A percentile compares a stretch with the other conserved stretches of the same genome.
phyloP scores from a whole-genome alignment of 2,113 vertebrate species.

The Anolis carolinensis region DNA sequence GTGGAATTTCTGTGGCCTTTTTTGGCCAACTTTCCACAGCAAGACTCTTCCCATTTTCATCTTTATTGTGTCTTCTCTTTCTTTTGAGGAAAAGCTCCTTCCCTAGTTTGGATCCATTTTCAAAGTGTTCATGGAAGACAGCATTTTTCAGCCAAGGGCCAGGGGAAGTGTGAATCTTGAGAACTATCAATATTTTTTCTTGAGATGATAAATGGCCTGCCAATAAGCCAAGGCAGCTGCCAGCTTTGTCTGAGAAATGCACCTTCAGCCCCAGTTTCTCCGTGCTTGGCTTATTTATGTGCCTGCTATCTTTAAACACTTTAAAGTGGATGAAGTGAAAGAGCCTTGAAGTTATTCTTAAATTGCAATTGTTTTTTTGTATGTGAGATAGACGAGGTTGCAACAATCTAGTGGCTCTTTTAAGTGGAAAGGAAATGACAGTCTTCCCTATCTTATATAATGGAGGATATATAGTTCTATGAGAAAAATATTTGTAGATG shows the following conservation, averaged over 20 bases:
- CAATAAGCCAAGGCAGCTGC: slow-evolving; percentile 79
- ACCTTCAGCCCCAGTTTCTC: slow-evolving; percentile 64
- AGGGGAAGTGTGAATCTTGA: slow-evolving; percentile 65
- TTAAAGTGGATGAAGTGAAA: slow-evolving; percentile 28
- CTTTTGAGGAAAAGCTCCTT: slow-evolving; percentile 49
- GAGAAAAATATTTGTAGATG: not conserved
- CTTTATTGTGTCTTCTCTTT: slow-evolving; percentile 37
- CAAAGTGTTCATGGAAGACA: slow-evolving; percentile 63
- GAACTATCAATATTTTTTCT: slow-evolving; percentile 78
- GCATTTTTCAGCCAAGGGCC: slow-evolving; percentile 65
- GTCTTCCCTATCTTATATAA: not conserved
- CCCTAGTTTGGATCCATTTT: slow-evolving; percentile 67
- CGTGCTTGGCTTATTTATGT: slow-evolving; percentile 72
- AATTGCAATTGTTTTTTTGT: not conserved
- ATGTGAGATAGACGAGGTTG: not conserved
- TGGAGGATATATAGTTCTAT: not conserved
- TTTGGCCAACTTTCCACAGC: not conserved
- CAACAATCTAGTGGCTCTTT: not conserved
- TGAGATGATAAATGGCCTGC: slow-evolving; percentile 81
- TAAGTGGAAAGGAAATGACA: not conserved
- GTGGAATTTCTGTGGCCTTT: not conserved
- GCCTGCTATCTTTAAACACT: slow-evolving; percentile 62
- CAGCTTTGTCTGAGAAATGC: slow-evolving; percentile 73
- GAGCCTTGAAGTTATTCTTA: not conserved
- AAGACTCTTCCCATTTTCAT: slow-evolving; percentile 12